Percentiles rank a stretch among this genome's conserved stretches.
These are phyloP conservation scores for Boloria euphrosyne DNA, from an alignment of 2,888 invertebrate species.

Conservation along the genomic window DNA sequence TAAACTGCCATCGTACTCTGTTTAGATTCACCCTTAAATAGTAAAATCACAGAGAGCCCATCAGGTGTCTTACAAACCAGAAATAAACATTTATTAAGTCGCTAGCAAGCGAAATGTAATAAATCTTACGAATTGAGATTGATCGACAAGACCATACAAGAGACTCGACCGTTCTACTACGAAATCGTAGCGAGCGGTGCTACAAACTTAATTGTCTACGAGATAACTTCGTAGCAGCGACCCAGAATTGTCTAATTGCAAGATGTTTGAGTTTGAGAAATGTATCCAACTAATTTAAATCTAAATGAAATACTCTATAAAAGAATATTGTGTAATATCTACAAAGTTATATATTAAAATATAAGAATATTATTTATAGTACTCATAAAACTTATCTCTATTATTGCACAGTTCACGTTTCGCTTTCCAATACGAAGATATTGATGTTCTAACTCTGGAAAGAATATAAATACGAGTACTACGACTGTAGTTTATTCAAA, in stretches of 20 bases:
- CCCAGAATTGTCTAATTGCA: conserved; percentile 25
- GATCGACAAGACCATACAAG: conserved; percentile 2
- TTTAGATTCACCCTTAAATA: no score
- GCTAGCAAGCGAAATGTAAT: no score
- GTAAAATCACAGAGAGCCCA: no score
- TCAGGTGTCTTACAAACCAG: no score
- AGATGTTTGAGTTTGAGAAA: background rate
- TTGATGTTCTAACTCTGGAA: background rate
- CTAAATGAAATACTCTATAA: background rate
- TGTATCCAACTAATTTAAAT: background rate
- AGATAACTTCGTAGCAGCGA: conserved; percentile 23
- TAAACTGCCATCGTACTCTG: no score
- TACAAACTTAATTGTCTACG: conserved; percentile 34
- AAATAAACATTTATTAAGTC: no score
- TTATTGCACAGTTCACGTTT: conserved; percentile 9
- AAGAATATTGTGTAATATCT: background rate
- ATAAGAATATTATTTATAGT: no score
- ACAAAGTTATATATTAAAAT: no score
- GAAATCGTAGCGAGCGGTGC: conserved; percentile 25
- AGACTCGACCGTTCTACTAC: conserved; percentile 3
- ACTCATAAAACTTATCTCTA: no score
- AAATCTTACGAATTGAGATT: background rate
- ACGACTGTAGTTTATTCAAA: conserved; percentile 1
- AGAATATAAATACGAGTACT: background rate
- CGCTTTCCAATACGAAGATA: background rate